These are phyloP conservation scores for Neotragus moschatus DNA, from an alignment of 2,113 vertebrate species.

Conservation along the genomic window DNA sequence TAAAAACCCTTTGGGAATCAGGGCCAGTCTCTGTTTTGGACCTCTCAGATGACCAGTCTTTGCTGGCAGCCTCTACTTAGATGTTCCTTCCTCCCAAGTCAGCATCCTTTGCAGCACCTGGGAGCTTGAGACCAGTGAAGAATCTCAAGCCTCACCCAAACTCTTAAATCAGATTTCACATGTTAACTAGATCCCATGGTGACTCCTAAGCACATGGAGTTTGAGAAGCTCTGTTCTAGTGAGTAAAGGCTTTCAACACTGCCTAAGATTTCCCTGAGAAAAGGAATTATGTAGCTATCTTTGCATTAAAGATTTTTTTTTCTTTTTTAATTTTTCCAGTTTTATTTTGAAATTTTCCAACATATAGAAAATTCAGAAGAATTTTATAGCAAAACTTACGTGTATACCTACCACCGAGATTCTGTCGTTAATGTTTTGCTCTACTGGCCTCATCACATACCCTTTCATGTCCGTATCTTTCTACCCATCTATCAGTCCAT, in stretches of 20 bases:
- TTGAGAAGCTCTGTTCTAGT: background rate
- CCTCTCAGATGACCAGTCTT: background rate
- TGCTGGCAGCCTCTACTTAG: no score
- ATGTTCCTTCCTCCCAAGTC: background rate
- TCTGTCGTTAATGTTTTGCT: background rate
- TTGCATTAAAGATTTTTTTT: background rate
- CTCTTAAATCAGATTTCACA: background rate
- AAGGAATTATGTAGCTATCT: background rate
- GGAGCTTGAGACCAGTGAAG: background rate
- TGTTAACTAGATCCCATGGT: background rate
- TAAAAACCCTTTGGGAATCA: background rate
- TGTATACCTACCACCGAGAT: rapidly evolving
- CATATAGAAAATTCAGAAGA: background rate
- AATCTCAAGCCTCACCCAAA: background rate
- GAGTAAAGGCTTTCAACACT: background rate
- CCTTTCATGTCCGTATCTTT: background rate
- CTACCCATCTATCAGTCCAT: rapidly evolving
- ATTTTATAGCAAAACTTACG: background rate
- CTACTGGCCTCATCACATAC: rapidly evolving
- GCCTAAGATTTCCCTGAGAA: background rate
- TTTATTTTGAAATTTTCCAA: background rate
- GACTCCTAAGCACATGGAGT: background rate
- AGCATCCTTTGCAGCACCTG: no score
- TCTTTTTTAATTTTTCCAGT: background rate
- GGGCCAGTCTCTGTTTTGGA: background rate